Evolutionary conservation across 2,113 vertebrate genomes (phyloP).

Genomic region (Pituophis catenifer): DNA sequence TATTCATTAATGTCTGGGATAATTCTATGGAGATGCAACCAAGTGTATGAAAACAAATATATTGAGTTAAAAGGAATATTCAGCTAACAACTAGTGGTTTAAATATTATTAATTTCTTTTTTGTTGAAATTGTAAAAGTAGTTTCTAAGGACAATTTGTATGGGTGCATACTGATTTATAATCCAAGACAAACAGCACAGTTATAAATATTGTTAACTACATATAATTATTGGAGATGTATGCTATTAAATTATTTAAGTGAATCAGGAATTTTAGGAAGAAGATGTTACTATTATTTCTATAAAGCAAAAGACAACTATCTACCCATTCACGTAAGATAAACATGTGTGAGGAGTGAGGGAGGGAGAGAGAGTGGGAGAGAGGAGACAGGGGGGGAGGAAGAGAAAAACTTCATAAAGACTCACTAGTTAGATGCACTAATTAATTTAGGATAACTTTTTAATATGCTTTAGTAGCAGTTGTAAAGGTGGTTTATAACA

Average conservation of each 20-base stretch:
- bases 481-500: background rate
- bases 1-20: background rate
- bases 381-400: background rate
- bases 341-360: constrained; percentile 19
- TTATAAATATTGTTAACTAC: constrained; percentile 25
- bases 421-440: background rate
- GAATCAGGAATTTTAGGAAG: background rate
- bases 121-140: no score
- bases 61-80: no score
- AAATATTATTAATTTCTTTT: no score
- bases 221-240: background rate
- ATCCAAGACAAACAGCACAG: background rate
- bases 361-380: no score
- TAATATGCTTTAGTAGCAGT: background rate
- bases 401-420: background rate
- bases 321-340: constrained; percentile 42
- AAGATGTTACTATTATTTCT: background rate
- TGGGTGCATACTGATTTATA: background rate
- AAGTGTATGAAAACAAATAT: no score
- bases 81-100: no score
- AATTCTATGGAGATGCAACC: background rate
- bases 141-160: background rate
- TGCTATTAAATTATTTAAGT: background rate
- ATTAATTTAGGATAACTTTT: background rate
- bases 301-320: constrained; percentile 36